A percentile compares a stretch with the other conserved stretches of the same genome.
phyloP scores from a whole-genome alignment of 2,113 vertebrate genomes.

The Gopherus flavomarginatus region DNA sequence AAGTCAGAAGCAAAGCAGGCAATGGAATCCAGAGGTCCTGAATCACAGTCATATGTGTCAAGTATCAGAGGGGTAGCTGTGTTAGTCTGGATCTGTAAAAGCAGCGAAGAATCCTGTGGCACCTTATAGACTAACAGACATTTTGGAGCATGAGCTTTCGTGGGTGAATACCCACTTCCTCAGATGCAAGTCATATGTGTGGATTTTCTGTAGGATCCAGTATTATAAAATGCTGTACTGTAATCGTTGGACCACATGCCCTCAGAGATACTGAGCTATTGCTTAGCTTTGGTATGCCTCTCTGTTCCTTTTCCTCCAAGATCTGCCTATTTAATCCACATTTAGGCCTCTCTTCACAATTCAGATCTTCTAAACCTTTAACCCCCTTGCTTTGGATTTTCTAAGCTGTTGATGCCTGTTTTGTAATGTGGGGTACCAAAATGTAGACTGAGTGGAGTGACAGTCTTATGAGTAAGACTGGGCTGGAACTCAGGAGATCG shows the following conservation, averaged over 20 bases:
- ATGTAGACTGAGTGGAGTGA: background rate
- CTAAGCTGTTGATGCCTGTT: background rate
- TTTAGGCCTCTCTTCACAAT: background rate
- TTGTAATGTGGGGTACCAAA: background rate
- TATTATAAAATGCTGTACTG: background rate
- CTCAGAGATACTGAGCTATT: background rate
- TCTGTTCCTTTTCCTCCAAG: background rate
- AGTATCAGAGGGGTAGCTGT: no score
- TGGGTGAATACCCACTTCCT: no score
- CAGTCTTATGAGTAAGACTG: background rate
- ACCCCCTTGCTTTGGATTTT: background rate
- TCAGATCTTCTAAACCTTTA: background rate
- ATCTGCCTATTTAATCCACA: background rate
- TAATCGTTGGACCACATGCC: accelerated
- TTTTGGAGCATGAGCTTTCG: no score
- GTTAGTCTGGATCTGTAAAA: no score
- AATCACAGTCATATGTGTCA: accelerated
- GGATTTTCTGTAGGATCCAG: background rate
- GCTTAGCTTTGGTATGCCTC: accelerated
- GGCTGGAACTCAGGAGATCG: background rate
- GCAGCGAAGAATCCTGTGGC: no score
- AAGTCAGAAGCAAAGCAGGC: accelerated
- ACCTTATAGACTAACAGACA: no score
- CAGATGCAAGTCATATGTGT: accelerated
- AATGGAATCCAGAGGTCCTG: background rate